Evolutionary conservation across 2,113 vertebrate genomes (phyloP).

Genomic region (Phasianus colchicus): DNA sequence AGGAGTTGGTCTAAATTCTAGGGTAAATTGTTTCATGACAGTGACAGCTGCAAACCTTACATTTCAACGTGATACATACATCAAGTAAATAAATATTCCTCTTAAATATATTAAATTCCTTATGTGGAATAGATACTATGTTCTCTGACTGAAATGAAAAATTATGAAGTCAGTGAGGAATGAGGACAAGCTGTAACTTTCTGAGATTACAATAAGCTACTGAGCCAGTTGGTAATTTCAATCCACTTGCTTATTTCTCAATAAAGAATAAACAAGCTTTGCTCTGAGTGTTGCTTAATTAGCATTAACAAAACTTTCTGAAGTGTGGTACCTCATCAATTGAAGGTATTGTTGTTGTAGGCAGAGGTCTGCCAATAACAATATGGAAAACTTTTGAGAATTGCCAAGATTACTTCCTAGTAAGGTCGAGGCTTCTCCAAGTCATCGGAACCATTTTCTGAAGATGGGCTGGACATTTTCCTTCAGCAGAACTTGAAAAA

Average conservation of each 20-base stretch:
- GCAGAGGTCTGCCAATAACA: constrained; percentile 25
- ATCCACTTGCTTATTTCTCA: constrained; percentile 51
- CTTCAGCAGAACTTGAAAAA: constrained; percentile 4
- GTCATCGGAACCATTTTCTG: constrained; percentile 45
- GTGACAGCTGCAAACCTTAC: constrained; percentile 46
- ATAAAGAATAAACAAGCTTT: constrained; percentile 58
- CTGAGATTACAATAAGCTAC: constrained; percentile 54
- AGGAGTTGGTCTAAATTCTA: constrained; percentile 16
- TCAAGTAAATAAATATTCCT: constrained; percentile 65
- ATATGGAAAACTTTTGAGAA: constrained; percentile 31
- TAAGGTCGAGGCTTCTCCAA: constrained; percentile 52
- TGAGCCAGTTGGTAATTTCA: constrained; percentile 53
- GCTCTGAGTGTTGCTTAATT: constrained; percentile 61
- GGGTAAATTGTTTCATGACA: constrained; percentile 51
- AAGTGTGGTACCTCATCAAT: constrained; percentile 34
- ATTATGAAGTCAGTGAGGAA: constrained; percentile 28
- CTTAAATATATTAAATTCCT: constrained; percentile 47
- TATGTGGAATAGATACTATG: constrained; percentile 23
- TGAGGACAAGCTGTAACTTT: constrained; percentile 51
- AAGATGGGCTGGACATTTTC: constrained; percentile 13
- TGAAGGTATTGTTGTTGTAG: constrained; percentile 34
- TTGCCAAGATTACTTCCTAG: constrained; percentile 52
- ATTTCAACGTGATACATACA: constrained; percentile 54
- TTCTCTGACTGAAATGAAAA: constrained; percentile 38
- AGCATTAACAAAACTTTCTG: constrained; percentile 58